Percentiles rank a stretch among this genome's conserved stretches.
Evolutionary conservation across 2,797 vertebrate species (phyloP).

Genomic region (Eidolon dupreanum): DNA sequence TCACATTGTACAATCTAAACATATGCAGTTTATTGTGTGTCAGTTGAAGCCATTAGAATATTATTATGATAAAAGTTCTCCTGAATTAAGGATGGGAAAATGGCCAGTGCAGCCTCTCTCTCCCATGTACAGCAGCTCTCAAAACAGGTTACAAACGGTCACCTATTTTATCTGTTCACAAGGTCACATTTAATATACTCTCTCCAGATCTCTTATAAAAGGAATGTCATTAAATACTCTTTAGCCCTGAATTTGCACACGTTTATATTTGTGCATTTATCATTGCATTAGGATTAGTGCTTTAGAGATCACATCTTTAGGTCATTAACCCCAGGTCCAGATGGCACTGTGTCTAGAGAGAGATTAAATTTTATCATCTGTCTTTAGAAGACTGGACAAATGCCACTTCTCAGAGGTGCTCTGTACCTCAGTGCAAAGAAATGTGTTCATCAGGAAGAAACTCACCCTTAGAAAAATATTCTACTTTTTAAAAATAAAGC

Average conservation of each 20-base stretch:
- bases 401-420: neutral
- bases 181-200: neutral
- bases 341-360: constrained; percentile 24
- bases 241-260: neutral
- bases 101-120: neutral
- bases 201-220: neutral
- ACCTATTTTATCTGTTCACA: neutral
- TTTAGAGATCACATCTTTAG: constrained; percentile 18
- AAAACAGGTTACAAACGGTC: neutral
- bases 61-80: neutral
- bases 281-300: constrained; percentile 13
- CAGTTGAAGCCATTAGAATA: neutral
- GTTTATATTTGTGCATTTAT: constrained; percentile 30
- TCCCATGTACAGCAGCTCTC: neutral
- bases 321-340: constrained; percentile 42
- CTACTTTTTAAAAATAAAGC: neutral
- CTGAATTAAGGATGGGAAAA: neutral
- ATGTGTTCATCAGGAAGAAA: neutral
- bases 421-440: neutral
- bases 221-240: neutral
- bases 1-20: neutral
- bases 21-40: neutral
- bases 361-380: constrained; percentile 41
- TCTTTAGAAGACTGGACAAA: constrained; percentile 14
- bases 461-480: neutral